Evolutionary conservation across 2,113 vertebrate genomes (phyloP).

Genomic region (Rissa tridactyla): DNA sequence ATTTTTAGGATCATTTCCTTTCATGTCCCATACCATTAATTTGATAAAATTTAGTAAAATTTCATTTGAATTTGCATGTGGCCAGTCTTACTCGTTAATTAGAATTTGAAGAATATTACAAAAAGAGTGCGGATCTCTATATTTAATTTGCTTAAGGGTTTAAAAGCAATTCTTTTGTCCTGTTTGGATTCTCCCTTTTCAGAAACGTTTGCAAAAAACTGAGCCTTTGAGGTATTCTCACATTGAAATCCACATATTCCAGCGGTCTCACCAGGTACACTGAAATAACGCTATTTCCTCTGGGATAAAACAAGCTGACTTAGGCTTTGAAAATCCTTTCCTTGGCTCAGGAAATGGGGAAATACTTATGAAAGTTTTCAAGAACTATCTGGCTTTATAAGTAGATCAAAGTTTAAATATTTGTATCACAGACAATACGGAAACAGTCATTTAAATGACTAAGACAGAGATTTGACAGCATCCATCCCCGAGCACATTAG

Average conservation of each 20-base stretch:
- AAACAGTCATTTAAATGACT: not conserved
- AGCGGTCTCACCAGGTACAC: not conserved
- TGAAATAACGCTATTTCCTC: not conserved
- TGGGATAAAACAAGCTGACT: not conserved
- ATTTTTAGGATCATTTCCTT: conserved; percentile 1
- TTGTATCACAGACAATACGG: not conserved
- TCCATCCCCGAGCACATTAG: not conserved
- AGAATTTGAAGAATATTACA: not conserved
- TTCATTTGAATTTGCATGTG: not conserved
- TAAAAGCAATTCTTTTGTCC: not conserved
- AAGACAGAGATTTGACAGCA: not conserved
- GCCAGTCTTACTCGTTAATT: not conserved
- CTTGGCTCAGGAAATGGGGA: not conserved
- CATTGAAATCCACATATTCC: not conserved
- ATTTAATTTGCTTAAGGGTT: not conserved
- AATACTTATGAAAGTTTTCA: not conserved
- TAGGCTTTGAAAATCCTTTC: not conserved
- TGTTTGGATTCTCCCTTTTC: not conserved
- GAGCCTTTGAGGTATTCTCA: not conserved
- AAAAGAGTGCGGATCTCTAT: not conserved
- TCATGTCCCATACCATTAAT: not conserved
- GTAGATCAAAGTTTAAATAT: conserved; percentile 29
- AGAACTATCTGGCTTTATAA: not conserved
- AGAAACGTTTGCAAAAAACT: not conserved
- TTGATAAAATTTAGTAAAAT: conserved; percentile 20